These are phyloP conservation scores for Siniperca chuatsi DNA, from an alignment of 2,113 vertebrate genomes.

Conservation along the genomic window DNA sequence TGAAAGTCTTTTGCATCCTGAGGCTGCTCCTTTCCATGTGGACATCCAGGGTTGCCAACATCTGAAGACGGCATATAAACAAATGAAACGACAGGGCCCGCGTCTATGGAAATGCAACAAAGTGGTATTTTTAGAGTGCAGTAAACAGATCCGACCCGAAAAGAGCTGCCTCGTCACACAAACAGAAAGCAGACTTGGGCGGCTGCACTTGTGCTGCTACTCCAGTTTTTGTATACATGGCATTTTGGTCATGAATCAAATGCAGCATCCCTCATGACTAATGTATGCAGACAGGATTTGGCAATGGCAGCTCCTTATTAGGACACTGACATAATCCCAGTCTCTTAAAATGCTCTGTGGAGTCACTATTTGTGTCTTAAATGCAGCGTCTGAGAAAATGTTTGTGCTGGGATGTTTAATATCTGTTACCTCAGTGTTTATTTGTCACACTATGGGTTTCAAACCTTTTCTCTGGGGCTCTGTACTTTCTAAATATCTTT, in stretches of 20 bases:
- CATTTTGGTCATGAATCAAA: conserved; percentile 39
- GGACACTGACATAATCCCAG: conserved; percentile 7
- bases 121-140: conserved; percentile 69
- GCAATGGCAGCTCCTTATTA: conserved; percentile 14
- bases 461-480: not conserved
- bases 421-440: conserved; percentile 26
- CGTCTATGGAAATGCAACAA: conserved; percentile 61
- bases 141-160: conserved; percentile 66
- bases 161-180: conserved; percentile 58
- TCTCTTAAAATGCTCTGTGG: not conserved
- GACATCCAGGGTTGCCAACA: conserved; percentile 49
- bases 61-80: conserved; percentile 67
- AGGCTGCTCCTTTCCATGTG: conserved; percentile 49
- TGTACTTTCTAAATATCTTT: not conserved
- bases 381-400: conserved; percentile 1
- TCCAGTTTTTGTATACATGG: conserved; percentile 17
- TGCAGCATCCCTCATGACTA: conserved; percentile 32
- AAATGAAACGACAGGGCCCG: conserved; percentile 49
- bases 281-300: conserved; percentile 20
- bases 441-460: conserved; percentile 3
- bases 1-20: conserved; percentile 26
- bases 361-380: not conserved
- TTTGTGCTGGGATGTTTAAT: conserved; percentile 7
- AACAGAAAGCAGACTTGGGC: conserved; percentile 63
- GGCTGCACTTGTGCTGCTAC: conserved; percentile 32